Conservation (phyloP, 1,140 invertebrate genomes). For the Bombus soroeensis region DNA sequence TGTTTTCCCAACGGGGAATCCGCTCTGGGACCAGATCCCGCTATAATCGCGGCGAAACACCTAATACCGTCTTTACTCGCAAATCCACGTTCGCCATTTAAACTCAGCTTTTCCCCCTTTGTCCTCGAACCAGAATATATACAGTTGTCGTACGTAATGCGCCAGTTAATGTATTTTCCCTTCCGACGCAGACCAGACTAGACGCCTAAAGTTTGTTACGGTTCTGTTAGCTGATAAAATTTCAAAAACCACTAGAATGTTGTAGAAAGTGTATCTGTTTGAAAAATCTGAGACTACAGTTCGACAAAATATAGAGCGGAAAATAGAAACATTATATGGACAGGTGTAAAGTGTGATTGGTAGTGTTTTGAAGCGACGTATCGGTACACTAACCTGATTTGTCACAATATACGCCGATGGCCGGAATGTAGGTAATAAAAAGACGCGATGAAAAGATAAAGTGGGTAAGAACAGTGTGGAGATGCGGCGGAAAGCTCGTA, state of each 20-base stretch:
- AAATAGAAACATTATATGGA: too few relatives aligned
- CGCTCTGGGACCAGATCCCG: background rate
- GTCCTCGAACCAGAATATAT: constrained; percentile 44
- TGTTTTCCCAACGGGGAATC: constrained; percentile 20
- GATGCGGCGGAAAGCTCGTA: background rate
- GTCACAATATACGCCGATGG: background rate
- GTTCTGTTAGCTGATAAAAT: too few relatives aligned
- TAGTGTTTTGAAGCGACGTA: background rate
- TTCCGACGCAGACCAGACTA: background rate
- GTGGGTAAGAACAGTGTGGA: background rate
- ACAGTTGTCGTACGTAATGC: constrained; percentile 38
- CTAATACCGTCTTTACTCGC: constrained; percentile 54
- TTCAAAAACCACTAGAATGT: background rate
- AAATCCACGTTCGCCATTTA: constrained; percentile 52
- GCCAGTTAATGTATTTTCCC: constrained; percentile 56
- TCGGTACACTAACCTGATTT: background rate
- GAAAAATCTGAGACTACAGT: background rate
- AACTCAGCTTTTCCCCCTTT: constrained; percentile 37
- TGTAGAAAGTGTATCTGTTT: too few relatives aligned
- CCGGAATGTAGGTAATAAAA: background rate
- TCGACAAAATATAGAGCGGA: background rate
- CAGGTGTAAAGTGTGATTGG: background rate
- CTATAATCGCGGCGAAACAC: constrained; percentile 54
- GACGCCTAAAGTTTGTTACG: too few relatives aligned
- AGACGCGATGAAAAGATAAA: background rate